Evolutionary conservation across 2,797 vertebrate genomes (phyloP).

Genomic region (Gastrophryne carolinensis): DNA sequence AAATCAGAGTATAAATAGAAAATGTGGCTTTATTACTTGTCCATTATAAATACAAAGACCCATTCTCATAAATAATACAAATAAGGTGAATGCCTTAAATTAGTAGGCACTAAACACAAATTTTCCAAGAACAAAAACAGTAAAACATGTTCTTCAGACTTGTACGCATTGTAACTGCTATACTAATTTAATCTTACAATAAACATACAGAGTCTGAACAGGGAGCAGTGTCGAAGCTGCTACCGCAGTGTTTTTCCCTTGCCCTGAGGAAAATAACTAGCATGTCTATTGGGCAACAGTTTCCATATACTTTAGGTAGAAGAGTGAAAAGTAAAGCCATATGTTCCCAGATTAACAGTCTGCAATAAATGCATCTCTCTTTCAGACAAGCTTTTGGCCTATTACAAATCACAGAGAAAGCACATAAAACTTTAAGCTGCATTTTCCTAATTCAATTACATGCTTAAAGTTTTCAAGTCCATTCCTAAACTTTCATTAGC

Average conservation of each 20-base stretch:
- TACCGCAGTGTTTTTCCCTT: background rate
- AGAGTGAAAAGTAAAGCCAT: slow-evolving; percentile 50
- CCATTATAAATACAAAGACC: no score
- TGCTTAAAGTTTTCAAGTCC: slow-evolving; percentile 41
- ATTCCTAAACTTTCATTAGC: slow-evolving; percentile 32
- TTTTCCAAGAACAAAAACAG: background rate
- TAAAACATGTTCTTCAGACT: background rate
- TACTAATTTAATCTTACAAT: background rate
- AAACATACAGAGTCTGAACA: background rate
- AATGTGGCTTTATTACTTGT: no score
- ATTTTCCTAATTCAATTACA: slow-evolving; percentile 54
- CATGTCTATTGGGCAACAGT: slow-evolving; percentile 39
- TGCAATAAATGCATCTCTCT: slow-evolving; percentile 52
- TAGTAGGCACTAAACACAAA: background rate
- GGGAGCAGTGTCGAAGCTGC: background rate
- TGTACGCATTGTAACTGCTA: background rate
- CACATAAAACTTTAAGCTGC: slow-evolving; percentile 52
- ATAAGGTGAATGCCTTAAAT: background rate
- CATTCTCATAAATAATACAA: background rate
- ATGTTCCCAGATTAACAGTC: slow-evolving; percentile 52
- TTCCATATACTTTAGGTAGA: slow-evolving; percentile 41
- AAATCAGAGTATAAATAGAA: no score
- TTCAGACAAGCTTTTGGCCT: slow-evolving; percentile 46
- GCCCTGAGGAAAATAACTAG: slow-evolving; percentile 12
- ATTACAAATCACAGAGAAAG: slow-evolving; percentile 52